Conservation (phyloP, 2,888 invertebrate genomes). For the Leucania comma region DNA sequence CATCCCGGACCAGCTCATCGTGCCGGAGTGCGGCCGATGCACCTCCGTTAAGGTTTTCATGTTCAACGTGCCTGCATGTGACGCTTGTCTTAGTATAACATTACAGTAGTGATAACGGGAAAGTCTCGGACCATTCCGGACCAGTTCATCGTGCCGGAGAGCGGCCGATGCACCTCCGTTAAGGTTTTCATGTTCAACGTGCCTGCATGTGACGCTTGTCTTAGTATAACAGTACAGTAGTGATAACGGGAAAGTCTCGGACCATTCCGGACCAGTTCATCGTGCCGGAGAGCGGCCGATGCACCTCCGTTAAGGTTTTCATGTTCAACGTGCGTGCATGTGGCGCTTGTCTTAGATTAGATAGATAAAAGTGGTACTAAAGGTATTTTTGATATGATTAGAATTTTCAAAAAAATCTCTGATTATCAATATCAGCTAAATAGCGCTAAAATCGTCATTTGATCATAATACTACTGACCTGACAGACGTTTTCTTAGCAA, state of each 20-base stretch:
- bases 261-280: slow-evolving; percentile 85
- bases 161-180: slow-evolving; percentile 74
- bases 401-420: too few relatives aligned
- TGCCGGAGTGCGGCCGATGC: too few relatives aligned
- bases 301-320: too few relatives aligned
- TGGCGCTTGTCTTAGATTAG: too few relatives aligned
- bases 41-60: not conserved
- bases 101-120: slow-evolving; percentile 95
- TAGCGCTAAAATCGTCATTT: too few relatives aligned
- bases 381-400: too few relatives aligned
- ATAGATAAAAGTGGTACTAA: too few relatives aligned
- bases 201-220: slow-evolving; percentile 71
- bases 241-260: not conserved
- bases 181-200: slow-evolving; percentile 80
- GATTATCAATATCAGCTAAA: too few relatives aligned
- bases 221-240: not conserved
- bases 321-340: too few relatives aligned
- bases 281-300: too few relatives aligned
- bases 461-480: too few relatives aligned
- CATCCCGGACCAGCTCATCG: not conserved
- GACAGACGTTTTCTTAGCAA: too few relatives aligned
- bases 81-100: not conserved
- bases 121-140: slow-evolving; percentile 89
- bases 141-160: slow-evolving; percentile 88
- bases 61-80: slow-evolving; percentile 1